phyloP scores from a whole-genome alignment of 2,888 invertebrate species.

The Meta bourneti region DNA sequence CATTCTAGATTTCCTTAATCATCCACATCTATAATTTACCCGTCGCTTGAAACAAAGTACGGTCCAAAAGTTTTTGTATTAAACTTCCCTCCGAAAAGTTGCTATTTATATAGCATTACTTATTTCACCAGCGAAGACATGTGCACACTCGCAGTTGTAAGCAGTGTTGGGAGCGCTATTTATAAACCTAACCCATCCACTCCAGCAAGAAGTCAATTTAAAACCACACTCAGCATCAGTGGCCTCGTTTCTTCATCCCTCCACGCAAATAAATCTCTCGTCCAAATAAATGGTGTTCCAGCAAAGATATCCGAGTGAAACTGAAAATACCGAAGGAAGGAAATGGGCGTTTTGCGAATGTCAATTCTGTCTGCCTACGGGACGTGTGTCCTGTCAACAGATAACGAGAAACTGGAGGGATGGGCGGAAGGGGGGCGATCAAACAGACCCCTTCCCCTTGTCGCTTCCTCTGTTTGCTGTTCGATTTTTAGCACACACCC shows the following conservation, averaged over 20 bases:
- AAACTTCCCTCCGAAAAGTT: no score
- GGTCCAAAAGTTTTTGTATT: no score
- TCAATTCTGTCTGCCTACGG: slow-evolving; percentile 29
- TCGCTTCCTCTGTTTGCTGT: slow-evolving; percentile 12
- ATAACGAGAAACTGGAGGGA: slow-evolving; percentile 24
- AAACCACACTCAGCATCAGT: neutral
- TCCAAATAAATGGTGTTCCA: neutral
- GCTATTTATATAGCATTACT: no score
- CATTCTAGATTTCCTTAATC: no score
- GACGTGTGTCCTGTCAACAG: slow-evolving; percentile 38
- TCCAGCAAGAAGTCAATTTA: neutral
- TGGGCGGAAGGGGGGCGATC: slow-evolving; percentile 20
- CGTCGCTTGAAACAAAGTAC: no score
- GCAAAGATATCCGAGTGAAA: neutral
- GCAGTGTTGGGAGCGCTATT: no score
- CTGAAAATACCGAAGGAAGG: neutral
- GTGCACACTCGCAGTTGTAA: no score
- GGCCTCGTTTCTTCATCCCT: neutral
- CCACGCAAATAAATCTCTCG: neutral
- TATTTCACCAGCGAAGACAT: no score
- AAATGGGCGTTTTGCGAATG: slow-evolving; percentile 40
- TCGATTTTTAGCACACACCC: slow-evolving; percentile 8
- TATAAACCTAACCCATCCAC: no score
- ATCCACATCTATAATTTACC: no score
- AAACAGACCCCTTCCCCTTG: slow-evolving; percentile 2